Evolutionary conservation across 1,140 invertebrate species (phyloP).

Genomic region (Drosophila mojavensis): DNA sequence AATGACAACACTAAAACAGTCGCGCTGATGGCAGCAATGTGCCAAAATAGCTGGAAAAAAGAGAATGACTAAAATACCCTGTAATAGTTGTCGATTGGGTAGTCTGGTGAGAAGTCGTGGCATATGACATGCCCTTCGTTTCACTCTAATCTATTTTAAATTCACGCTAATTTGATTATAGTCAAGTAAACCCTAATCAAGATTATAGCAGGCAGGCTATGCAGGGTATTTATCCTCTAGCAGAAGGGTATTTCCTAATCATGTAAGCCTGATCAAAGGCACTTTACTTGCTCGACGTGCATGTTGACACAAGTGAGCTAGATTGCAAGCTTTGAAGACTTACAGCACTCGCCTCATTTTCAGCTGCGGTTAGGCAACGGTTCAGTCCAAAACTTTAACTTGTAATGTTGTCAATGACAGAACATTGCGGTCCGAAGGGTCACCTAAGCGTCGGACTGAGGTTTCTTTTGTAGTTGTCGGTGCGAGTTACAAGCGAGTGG

Average conservation of each 20-base stretch:
- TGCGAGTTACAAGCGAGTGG: not conserved
- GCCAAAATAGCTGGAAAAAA: conserved; percentile 31
- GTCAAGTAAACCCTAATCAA: not conserved
- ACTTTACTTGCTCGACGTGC: conserved; percentile 46
- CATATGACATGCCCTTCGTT: no score
- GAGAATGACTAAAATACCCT: conserved; percentile 17
- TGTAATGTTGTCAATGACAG: conserved; percentile 73
- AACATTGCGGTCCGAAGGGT: conserved; percentile 25
- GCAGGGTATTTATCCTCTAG: no score
- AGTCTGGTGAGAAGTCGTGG: no score
- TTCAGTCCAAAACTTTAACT: conserved; percentile 47
- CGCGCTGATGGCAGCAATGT: conserved; percentile 13
- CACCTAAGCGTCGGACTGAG: conserved; percentile 2
- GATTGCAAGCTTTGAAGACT: conserved; percentile 46
- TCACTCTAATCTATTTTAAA: no score
- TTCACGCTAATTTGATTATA: not conserved
- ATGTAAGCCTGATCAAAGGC: not conserved
- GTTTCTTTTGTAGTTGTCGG: conserved; percentile 15
- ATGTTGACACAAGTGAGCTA: conserved; percentile 64
- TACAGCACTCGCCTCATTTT: conserved; percentile 22
- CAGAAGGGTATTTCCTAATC: not conserved
- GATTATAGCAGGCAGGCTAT: no score
- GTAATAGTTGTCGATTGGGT: not conserved
- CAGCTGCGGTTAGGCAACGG: conserved; percentile 40
- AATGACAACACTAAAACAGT: conserved; percentile 17